Conservation (phyloP, 2,113 vertebrate species). For the Elachura formosa region DNA sequence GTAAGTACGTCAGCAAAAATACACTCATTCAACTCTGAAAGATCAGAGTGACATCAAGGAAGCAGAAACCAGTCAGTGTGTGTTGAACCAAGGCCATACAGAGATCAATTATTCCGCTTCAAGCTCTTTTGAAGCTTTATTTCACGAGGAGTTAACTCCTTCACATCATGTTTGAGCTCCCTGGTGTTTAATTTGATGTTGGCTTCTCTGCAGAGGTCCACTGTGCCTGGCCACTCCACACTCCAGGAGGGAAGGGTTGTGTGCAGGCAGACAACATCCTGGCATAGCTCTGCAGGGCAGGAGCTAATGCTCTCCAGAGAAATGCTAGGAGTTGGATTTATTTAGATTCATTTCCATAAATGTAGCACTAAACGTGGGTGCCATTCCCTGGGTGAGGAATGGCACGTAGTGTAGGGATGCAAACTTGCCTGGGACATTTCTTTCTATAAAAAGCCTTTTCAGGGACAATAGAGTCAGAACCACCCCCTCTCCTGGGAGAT, state of each 20-base stretch:
- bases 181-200: rapidly evolving
- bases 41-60: conserved; percentile 48
- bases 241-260: background rate
- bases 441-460: background rate
- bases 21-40: background rate
- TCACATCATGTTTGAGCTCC: background rate
- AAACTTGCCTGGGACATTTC: background rate
- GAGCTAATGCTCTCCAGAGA: background rate
- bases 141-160: background rate
- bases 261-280: background rate
- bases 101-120: background rate
- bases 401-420: background rate
- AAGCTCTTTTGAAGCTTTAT: background rate
- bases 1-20: conserved; percentile 17
- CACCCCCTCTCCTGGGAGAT: background rate
- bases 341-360: background rate
- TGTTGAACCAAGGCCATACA: background rate
- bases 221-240: background rate
- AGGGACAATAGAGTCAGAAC: background rate
- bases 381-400: background rate
- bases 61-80: background rate
- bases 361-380: background rate
- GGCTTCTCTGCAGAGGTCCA: background rate
- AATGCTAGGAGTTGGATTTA: background rate
- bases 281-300: background rate